Conservation (phyloP, 2,113 vertebrate species). For the Polyodon spathula region DNA sequence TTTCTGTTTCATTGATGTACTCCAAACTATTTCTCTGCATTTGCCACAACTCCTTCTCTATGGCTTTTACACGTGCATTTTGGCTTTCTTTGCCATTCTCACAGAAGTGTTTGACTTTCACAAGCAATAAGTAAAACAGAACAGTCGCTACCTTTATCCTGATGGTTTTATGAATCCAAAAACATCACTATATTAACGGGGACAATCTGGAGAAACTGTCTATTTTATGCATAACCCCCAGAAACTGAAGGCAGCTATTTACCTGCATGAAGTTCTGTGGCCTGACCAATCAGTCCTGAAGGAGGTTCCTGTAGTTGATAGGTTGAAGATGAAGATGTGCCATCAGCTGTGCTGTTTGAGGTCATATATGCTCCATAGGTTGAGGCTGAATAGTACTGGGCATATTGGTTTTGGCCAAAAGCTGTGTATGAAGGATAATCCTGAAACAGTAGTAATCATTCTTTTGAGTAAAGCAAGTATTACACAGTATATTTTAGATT, state of each 20-base stretch:
- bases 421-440: slow-evolving; percentile 91
- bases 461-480: slow-evolving; percentile 9
- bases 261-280: slow-evolving; percentile 82
- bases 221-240: no score
- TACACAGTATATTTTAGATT: background rate
- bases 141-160: no score
- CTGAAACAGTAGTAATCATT: slow-evolving; percentile 48
- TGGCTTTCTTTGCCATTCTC: no score
- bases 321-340: slow-evolving; percentile 76
- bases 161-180: no score
- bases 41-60: no score
- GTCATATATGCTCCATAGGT: slow-evolving; percentile 94
- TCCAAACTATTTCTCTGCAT: no score
- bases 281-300: slow-evolving; percentile 81
- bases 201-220: no score
- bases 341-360: slow-evolving; percentile 79
- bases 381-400: slow-evolving; percentile 94
- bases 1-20: no score
- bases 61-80: no score
- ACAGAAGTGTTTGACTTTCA: no score
- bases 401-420: slow-evolving; percentile 98
- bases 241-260: slow-evolving; percentile 29
- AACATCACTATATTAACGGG: no score
- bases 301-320: slow-evolving; percentile 90
- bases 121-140: no score